These are phyloP conservation scores for Beris morrisii DNA, from an alignment of 2,888 invertebrate species.

Conservation along the genomic window DNA sequence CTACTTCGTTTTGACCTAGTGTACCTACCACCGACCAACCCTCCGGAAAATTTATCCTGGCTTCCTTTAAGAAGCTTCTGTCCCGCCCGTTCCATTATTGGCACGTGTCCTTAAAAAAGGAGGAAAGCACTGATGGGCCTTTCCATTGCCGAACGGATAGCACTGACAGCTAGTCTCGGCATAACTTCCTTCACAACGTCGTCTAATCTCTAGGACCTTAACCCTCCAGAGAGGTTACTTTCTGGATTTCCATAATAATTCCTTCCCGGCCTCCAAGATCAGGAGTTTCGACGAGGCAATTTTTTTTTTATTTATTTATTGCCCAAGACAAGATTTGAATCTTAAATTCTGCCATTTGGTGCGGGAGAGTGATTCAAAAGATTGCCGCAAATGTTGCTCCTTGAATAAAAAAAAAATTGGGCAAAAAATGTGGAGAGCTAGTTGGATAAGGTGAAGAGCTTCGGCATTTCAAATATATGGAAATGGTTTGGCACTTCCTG, in stretches of 20 bases:
- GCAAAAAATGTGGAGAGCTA: no score
- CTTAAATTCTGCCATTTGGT: background rate
- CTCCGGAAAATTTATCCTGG: background rate
- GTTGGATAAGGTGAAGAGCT: no score
- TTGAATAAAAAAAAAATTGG: no score
- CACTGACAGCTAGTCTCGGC: background rate
- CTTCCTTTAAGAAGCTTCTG: no score
- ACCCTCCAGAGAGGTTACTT: conserved; percentile 13
- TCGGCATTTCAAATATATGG: no score
- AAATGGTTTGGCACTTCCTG: no score
- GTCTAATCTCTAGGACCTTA: background rate
- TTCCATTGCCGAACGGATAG: background rate
- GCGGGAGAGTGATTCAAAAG: background rate
- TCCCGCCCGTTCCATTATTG: background rate
- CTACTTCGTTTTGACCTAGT: background rate
- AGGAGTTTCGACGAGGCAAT: background rate
- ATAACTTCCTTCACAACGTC: background rate
- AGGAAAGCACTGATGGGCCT: conserved; percentile 1
- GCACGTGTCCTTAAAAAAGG: conserved; percentile 3
- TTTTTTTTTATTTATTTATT: conserved; percentile 21
- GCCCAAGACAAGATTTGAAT: conserved; percentile 20
- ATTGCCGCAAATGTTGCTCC: background rate
- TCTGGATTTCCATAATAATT: conserved; percentile 25
- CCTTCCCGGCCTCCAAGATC: background rate
- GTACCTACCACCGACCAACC: background rate